Evolutionary conservation across 2,113 vertebrate species (phyloP).

Genomic region (Gasterosteus aculeatus): DNA sequence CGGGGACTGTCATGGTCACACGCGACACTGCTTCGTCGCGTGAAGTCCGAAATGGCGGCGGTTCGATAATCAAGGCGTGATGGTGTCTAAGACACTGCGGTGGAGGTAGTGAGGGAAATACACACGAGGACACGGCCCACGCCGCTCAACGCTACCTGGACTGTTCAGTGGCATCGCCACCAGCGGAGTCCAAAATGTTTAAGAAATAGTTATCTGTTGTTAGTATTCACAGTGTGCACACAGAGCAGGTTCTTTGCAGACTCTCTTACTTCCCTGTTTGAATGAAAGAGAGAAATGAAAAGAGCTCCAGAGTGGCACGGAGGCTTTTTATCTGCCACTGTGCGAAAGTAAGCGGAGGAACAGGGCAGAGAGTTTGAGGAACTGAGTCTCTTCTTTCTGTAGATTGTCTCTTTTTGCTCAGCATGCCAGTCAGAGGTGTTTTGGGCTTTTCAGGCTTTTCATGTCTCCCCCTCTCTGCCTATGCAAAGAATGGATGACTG

Average conservation of each 20-base stretch:
- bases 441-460: conserved; percentile 11
- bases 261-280: conserved; percentile 41
- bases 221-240: conserved; percentile 63
- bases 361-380: conserved; percentile 43
- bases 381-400: conserved; percentile 28
- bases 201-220: conserved; percentile 54
- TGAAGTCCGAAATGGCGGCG: conserved; percentile 12
- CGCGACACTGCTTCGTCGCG: conserved; percentile 21
- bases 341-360: conserved; percentile 54
- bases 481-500: not conserved
- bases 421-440: conserved; percentile 24
- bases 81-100: conserved; percentile 7
- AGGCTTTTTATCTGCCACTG: conserved; percentile 62
- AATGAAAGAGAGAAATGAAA: conserved; percentile 66
- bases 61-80: conserved; percentile 45
- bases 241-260: conserved; percentile 42
- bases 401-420: conserved; percentile 44
- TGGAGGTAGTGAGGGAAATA: conserved; percentile 6
- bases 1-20: conserved; percentile 39
- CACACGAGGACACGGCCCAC: not conserved
- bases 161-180: conserved; percentile 22
- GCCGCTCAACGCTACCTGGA: not conserved
- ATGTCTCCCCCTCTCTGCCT: not conserved
- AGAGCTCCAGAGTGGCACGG: conserved; percentile 39
- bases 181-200: conserved; percentile 30